A percentile compares a stretch with the other conserved stretches of the same genome.
phyloP scores from a whole-genome alignment of 2,797 vertebrate species.

The Gymnothorax reevesii region DNA sequence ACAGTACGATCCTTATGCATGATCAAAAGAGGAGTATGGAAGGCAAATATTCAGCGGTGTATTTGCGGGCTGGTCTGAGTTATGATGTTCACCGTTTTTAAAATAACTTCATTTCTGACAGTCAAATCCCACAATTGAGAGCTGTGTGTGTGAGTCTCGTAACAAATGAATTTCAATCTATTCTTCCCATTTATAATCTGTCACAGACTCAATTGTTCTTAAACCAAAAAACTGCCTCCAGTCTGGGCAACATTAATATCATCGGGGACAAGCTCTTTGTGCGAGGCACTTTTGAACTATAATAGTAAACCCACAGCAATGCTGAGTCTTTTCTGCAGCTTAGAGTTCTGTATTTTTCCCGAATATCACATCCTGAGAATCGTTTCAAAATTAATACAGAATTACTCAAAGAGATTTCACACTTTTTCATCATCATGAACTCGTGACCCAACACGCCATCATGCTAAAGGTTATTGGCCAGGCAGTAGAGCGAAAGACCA shows the following conservation, averaged over 20 bases:
- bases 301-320: neutral
- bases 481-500: too few species aligned
- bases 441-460: neutral
- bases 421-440: neutral
- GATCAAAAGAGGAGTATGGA: neutral
- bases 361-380: neutral
- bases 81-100: too few species aligned
- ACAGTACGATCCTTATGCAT: neutral
- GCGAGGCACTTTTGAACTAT: neutral
- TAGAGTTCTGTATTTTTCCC: neutral
- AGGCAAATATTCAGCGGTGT: neutral
- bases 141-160: too few species aligned
- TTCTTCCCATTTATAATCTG: too few species aligned
- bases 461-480: neutral
- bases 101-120: too few species aligned
- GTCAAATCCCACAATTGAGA: too few species aligned
- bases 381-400: neutral
- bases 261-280: neutral
- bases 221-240: neutral
- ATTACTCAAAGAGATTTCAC: neutral
- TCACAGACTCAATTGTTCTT: neutral
- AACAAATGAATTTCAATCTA: too few species aligned
- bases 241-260: neutral
- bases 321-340: neutral
- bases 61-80: too few species aligned